These are phyloP conservation scores for Meloidogyne hapla DNA, from an alignment of 1,140 invertebrate species.

Conservation along the genomic window DNA sequence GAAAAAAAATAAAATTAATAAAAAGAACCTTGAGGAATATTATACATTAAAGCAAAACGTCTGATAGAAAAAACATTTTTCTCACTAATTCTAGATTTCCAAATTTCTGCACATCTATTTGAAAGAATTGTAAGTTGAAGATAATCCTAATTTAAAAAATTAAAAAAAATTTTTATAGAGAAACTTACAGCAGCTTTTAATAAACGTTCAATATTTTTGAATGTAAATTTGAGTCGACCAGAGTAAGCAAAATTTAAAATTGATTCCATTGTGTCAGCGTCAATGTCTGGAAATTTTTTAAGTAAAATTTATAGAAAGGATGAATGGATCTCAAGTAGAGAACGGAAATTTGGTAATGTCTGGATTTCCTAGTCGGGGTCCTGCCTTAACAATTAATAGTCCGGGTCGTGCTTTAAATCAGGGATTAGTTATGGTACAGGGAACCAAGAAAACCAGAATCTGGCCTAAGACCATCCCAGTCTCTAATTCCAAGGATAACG, in stretches of 20 bases:
- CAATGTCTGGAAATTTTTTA: constrained; percentile 39
- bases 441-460: too few species aligned
- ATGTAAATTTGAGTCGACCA: constrained; percentile 75
- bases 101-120: constrained; percentile 80
- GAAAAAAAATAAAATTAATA: neutral
- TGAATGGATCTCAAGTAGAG: too few species aligned
- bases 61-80: constrained; percentile 78
- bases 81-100: constrained; percentile 68
- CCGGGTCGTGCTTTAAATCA: too few species aligned
- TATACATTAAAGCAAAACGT: constrained; percentile 79
- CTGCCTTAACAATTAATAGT: too few species aligned
- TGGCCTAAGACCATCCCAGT: too few species aligned
- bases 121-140: constrained; percentile 78
- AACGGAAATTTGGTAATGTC: too few species aligned
- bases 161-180: neutral
- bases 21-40: constrained; percentile 68
- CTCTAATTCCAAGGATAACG: neutral
- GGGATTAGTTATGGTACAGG: too few species aligned
- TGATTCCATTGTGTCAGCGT: constrained; percentile 71
- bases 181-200: constrained; percentile 75
- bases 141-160: constrained; percentile 68
- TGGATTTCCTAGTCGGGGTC: too few species aligned
- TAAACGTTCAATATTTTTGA: constrained; percentile 79
- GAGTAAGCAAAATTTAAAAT: constrained; percentile 85
- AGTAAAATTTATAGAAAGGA: constrained; percentile 69